Base-by-base conservation (phyloP, 2,888 invertebrate species). In the Amblyjoppa fuscipennis region DNA sequence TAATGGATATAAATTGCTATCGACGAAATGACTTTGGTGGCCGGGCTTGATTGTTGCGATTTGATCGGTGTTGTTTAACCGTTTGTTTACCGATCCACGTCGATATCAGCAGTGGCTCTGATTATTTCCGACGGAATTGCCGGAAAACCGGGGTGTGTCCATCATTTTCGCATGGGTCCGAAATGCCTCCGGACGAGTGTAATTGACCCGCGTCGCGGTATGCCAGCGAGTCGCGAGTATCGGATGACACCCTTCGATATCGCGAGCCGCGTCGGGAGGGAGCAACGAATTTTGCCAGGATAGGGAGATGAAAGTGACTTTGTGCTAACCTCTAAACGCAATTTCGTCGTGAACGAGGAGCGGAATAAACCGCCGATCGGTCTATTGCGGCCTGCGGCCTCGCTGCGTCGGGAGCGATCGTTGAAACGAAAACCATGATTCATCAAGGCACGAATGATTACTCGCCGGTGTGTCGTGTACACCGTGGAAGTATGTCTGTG, bases 371-470 rank as follows among this genome's bases (percentile, higher is more conserved):
- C 88, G 75, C 84, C 80, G 85, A 84, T 85, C 83, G 80, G 79
- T 85, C 83, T 84, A 71, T 82, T 88, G 87, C 73, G 87, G 84
- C 69, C 73, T 85, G 83, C 74, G 85, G 84, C 70, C 69, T 69
- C 73, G 78, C 66, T 78, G 80, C 64, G 78, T 87, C 83, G 68
- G 68, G 74, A 81, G 76, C 78, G 83, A 81, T 83, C 71, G 85
- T 83, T 83, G 83, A 78, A 81, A 87, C 64, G 78, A 80, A 85
- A 82, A 84, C 82, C 76, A 78, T 86, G 84, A 87, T 86, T 86
- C 84, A 86, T 84, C 86, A 86, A 69, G 80, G 64, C 64, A 73
- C 31, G 79, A 84, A 84, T 87, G 84, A 82, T 86, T 84, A 84
- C 86, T 82, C 75, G 78, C 69, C 70, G 64, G 77, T 82, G 80